Conservation (phyloP, 2,113 vertebrate species). For the Anser cygnoides region DNA sequence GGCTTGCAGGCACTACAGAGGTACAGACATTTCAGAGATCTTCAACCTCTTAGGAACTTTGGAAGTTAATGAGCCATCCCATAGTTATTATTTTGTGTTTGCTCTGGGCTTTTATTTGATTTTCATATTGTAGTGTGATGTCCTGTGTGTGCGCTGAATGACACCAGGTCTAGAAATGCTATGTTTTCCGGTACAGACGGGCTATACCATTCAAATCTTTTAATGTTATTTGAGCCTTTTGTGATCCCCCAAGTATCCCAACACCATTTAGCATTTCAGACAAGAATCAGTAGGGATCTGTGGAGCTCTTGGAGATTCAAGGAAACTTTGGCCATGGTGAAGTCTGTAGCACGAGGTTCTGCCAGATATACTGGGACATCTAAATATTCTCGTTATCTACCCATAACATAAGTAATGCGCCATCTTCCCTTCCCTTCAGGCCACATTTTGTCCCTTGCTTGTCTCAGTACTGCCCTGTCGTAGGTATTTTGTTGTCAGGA, state of each 20-base stretch:
- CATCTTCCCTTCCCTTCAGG: neutral
- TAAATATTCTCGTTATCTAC: neutral
- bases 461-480: neutral
- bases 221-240: neutral
- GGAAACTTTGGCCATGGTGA: neutral
- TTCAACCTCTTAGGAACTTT: slow-evolving; percentile 20
- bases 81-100: slow-evolving; percentile 33
- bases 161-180: neutral
- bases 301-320: neutral
- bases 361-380: neutral
- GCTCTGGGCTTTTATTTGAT: slow-evolving; percentile 48
- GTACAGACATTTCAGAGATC: slow-evolving; percentile 31
- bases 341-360: neutral
- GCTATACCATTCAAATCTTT: neutral
- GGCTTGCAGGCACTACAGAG: slow-evolving; percentile 19
- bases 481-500: neutral
- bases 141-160: neutral
- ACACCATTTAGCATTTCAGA: neutral
- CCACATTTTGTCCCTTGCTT: neutral
- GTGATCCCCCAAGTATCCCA: neutral
- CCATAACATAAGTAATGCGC: neutral
- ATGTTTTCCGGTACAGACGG: neutral
- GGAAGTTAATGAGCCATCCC: slow-evolving; percentile 56
- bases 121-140: slow-evolving; percentile 25
- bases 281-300: neutral